Conservation (phyloP, 2,888 invertebrate species). For the Sceliomorpha sp. region DNA sequence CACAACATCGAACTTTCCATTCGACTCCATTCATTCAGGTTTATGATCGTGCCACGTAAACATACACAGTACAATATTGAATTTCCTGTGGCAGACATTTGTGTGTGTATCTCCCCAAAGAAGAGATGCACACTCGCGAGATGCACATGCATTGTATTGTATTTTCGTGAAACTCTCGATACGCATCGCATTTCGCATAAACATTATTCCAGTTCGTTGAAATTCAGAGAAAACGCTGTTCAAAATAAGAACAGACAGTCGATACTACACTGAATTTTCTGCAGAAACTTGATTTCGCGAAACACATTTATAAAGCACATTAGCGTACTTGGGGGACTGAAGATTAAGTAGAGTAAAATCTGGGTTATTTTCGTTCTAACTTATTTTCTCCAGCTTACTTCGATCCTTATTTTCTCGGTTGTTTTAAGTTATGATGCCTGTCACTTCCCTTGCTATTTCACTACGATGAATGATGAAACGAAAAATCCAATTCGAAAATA, state of each 20-base stretch:
- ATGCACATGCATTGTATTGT: neutral
- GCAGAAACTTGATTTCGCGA: neutral
- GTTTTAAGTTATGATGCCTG: too few relatives aligned
- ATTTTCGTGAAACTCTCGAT: neutral
- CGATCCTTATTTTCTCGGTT: too few relatives aligned
- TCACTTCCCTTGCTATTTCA: too few relatives aligned
- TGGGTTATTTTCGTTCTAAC: too few relatives aligned
- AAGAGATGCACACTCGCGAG: too few relatives aligned
- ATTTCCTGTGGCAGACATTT: constrained; percentile 26
- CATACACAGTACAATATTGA: constrained; percentile 22
- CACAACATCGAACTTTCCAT: constrained; percentile 28
- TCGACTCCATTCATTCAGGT: constrained; percentile 32
- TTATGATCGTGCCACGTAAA: constrained; percentile 20
- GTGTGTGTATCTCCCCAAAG: constrained; percentile 24
- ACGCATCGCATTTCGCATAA: constrained; percentile 3
- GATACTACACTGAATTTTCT: neutral
- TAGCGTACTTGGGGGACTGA: too few relatives aligned
- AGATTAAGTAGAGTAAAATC: too few relatives aligned
- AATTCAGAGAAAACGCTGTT: neutral
- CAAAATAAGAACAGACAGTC: constrained; percentile 1
- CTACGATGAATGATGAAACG: too few relatives aligned
- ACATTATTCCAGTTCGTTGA: neutral
- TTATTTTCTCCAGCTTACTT: too few relatives aligned
- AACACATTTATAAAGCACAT: neutral
- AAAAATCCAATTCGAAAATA: too few relatives aligned